Evolutionary conservation across 2,113 vertebrate genomes (phyloP).

Genomic region (Menura novaehollandiae): DNA sequence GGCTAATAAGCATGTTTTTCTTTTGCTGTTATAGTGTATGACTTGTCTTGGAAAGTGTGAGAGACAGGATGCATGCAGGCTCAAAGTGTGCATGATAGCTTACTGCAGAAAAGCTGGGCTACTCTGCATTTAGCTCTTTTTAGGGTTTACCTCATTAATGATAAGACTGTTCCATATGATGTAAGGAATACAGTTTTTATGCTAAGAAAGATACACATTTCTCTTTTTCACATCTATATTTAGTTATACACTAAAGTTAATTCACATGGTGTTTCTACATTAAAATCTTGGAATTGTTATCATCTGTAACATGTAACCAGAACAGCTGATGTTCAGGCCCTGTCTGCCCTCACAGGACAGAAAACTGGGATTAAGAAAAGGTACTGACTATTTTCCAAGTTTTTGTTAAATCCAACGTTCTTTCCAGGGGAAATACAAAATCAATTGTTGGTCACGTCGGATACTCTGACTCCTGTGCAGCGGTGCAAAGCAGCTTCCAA

Average conservation of each 20-base stretch:
- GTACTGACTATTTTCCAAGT: neutral
- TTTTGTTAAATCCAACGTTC: neutral
- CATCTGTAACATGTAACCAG: neutral
- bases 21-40: neutral
- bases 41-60: slow-evolving; percentile 14
- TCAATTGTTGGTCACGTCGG: neutral
- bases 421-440: neutral
- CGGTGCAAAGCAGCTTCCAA: neutral
- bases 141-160: neutral
- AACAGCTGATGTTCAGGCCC: neutral
- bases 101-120: neutral
- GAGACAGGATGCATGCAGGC: slow-evolving; percentile 16
- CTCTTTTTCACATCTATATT: neutral
- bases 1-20: slow-evolving; percentile 9
- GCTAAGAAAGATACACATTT: neutral
- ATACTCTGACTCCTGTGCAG: neutral
- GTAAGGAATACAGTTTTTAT: neutral
- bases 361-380: neutral
- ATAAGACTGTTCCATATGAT: neutral
- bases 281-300: neutral
- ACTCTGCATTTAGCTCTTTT: neutral
- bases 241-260: neutral
- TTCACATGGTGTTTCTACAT: neutral
- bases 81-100: neutral
- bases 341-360: neutral